Conservation (phyloP, 2,888 invertebrate genomes). For the Stomorhina lunata region DNA sequence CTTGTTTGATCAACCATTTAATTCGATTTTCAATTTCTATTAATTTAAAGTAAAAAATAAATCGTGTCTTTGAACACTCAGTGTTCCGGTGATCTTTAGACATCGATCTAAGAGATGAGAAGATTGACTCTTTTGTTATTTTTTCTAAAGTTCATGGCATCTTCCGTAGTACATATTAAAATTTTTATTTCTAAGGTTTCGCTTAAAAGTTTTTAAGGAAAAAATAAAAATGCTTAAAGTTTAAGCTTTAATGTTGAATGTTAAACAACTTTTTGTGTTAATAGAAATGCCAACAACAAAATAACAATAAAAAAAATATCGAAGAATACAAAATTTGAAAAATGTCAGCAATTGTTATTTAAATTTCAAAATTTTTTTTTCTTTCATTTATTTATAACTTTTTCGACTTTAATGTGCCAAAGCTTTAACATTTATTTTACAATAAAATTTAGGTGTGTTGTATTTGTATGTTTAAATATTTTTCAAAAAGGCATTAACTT, state of each 20-base stretch:
- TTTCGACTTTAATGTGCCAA: conserved; percentile 29
- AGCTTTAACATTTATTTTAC: conserved; percentile 13
- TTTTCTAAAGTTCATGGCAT: conserved; percentile 42
- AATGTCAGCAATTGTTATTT: conserved; percentile 60
- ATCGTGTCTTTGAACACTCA: too few species aligned
- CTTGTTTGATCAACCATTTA: too few species aligned
- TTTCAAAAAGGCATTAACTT: neutral
- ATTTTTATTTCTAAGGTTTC: neutral
- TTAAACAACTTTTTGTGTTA: conserved; percentile 1
- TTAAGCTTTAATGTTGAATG: conserved; percentile 23
- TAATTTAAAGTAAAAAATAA: too few species aligned
- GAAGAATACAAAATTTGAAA: conserved; percentile 50
- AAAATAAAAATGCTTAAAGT: conserved; percentile 14
- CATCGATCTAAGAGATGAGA: too few species aligned
- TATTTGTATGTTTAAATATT: neutral
- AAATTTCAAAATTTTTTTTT: conserved; percentile 9
- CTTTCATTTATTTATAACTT: neutral
- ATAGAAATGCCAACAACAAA: neutral
- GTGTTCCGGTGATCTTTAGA: too few species aligned
- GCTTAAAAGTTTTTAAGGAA: neutral
- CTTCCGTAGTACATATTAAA: conserved; percentile 20
- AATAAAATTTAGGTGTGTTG: conserved; percentile 29
- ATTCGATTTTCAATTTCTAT: too few species aligned
- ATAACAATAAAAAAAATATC: neutral
- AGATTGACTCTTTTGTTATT: too few species aligned